Evolutionary conservation across 1,140 invertebrate genomes (phyloP).

Genomic region (Drepana arcuata): DNA sequence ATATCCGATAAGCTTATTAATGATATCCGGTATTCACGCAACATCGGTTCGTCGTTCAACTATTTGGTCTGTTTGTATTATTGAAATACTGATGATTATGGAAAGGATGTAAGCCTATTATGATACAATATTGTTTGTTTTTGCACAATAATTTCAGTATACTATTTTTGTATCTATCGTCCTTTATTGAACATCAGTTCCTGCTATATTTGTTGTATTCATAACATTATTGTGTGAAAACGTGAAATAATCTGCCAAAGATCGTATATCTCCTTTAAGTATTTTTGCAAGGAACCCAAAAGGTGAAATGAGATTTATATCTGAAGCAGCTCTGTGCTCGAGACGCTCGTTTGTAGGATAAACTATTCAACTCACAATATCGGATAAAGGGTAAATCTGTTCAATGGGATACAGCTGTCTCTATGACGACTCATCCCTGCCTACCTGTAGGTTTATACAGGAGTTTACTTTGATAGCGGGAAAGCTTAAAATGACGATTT

Average conservation of each 20-base stretch:
- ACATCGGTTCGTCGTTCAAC: conserved; percentile 7
- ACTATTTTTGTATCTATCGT: too few species aligned
- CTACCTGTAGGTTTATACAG: conserved; percentile 18
- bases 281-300: conserved; percentile 12
- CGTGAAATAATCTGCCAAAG: too few species aligned
- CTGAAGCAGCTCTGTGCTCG: conserved; percentile 31
- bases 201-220: too few species aligned
- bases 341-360: conserved; percentile 42
- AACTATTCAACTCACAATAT: conserved; percentile 57
- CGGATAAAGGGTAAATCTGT: conserved; percentile 47
- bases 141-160: too few species aligned
- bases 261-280: conserved; percentile 9
- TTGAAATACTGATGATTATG: too few species aligned
- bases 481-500: too few species aligned
- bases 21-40: conserved; percentile 19
- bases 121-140: too few species aligned
- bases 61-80: too few species aligned
- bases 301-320: conserved; percentile 34
- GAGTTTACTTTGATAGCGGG: too few species aligned
- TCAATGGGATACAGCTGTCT: conserved; percentile 52
- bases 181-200: too few species aligned
- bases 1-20: conserved; percentile 16
- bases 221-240: too few species aligned
- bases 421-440: conserved; percentile 50
- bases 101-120: too few species aligned